These are phyloP conservation scores for Suricata suricatta DNA, from an alignment of 2,113 vertebrate genomes.

Conservation along the genomic window DNA sequence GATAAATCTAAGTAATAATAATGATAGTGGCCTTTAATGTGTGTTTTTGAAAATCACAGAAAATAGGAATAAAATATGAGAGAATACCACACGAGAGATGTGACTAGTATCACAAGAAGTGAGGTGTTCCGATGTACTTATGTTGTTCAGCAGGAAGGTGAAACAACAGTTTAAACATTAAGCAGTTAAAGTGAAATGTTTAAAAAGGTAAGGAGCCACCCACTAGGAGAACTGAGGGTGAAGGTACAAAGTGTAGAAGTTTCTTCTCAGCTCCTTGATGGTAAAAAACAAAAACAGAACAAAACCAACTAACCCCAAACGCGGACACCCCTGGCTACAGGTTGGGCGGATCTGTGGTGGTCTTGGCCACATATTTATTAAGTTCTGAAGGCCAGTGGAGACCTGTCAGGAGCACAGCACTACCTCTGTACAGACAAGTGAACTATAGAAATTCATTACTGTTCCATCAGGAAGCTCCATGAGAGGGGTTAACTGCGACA, in stretches of 20 bases:
- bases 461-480: background rate
- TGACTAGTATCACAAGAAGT: background rate
- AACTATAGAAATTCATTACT: background rate
- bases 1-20: background rate
- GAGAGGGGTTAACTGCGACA: background rate
- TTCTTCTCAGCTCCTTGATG: background rate
- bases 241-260: background rate
- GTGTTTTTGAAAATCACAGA: background rate
- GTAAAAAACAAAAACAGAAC: background rate
- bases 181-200: background rate
- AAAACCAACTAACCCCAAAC: background rate
- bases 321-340: background rate
- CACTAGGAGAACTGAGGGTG: background rate
- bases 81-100: background rate
- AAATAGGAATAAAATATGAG: constrained; percentile 1
- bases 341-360: background rate
- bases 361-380: background rate
- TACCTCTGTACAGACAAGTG: background rate
- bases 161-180: constrained; percentile 11
- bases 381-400: background rate
- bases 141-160: background rate
- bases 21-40: background rate
- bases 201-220: background rate
- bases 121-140: background rate
- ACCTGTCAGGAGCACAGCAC: background rate